These are phyloP conservation scores for Romanogobio albipinnatus DNA, from an alignment of 2,113 vertebrate genomes.

Conservation along the genomic window DNA sequence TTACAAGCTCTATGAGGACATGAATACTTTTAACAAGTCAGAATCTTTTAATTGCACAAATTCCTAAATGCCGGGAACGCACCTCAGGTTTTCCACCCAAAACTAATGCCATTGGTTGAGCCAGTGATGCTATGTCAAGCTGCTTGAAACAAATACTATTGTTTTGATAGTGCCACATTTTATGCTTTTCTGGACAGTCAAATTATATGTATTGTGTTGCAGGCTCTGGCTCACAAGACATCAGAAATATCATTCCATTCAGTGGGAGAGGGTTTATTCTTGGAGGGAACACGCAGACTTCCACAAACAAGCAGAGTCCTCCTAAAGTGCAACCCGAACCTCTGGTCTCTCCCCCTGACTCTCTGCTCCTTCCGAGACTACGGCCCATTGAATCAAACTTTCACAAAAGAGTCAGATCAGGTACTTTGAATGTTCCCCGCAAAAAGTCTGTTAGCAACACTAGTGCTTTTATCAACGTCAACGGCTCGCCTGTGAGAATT, in stretches of 20 bases:
- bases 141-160: not conserved
- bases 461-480: constrained; percentile 74
- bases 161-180: not conserved
- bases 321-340: constrained; percentile 14
- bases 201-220: constrained; percentile 23
- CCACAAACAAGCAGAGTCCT: constrained; percentile 57
- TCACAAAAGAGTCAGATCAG: not conserved
- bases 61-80: too few species aligned
- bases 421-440: not conserved
- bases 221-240: constrained; percentile 70
- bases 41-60: too few species aligned
- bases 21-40: not conserved
- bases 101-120: not conserved
- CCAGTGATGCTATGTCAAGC: not conserved
- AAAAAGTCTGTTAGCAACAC: constrained; percentile 76
- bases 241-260: constrained; percentile 80
- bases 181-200: not conserved
- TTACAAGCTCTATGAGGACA: not conserved
- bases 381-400: not conserved
- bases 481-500: constrained; percentile 78
- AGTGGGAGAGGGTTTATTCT: constrained; percentile 86
- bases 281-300: constrained; percentile 66
- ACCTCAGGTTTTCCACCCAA: not conserved
- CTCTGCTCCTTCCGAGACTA: not conserved
- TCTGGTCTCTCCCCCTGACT: not conserved